These are phyloP conservation scores for Momotus momota DNA, from an alignment of 2,797 vertebrate genomes.

Conservation along the genomic window DNA sequence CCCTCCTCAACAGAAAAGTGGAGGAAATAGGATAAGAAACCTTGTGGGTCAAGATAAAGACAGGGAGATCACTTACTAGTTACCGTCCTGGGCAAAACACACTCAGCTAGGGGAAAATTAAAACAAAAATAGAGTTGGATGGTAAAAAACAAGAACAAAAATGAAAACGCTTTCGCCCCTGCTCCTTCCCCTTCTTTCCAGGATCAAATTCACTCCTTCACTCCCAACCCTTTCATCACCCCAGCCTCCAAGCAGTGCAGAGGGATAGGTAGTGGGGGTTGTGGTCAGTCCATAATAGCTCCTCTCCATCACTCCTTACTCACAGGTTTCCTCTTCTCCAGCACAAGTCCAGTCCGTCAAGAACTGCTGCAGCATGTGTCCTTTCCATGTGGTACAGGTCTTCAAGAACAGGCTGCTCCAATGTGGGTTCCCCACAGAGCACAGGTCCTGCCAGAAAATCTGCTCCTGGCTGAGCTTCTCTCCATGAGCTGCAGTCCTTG, in stretches of 20 bases:
- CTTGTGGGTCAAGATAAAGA: background rate
- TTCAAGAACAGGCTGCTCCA: background rate
- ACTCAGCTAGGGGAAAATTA: background rate
- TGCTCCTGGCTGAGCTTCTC: background rate
- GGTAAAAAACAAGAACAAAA: background rate
- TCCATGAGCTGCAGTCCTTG: background rate
- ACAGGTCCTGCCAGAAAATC: background rate
- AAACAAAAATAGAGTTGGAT: background rate
- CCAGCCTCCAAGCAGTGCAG: background rate
- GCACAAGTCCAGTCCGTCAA: background rate
- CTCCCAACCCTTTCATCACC: background rate
- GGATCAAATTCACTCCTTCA: background rate
- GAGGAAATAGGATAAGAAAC: background rate
- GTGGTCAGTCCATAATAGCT: background rate
- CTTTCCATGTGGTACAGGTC: background rate
- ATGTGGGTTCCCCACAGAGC: background rate
- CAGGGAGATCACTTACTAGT: background rate
- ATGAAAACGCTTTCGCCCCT: background rate
- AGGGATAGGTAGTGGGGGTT: rapidly evolving
- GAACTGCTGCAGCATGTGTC: background rate
- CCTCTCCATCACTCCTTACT: background rate
- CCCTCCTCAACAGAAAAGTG: background rate
- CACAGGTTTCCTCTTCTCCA: background rate
- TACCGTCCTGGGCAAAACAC: background rate
- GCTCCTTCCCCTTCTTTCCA: background rate